phyloP scores from a whole-genome alignment of 2,888 invertebrate genomes.

The Coelopa pilipes region DNA sequence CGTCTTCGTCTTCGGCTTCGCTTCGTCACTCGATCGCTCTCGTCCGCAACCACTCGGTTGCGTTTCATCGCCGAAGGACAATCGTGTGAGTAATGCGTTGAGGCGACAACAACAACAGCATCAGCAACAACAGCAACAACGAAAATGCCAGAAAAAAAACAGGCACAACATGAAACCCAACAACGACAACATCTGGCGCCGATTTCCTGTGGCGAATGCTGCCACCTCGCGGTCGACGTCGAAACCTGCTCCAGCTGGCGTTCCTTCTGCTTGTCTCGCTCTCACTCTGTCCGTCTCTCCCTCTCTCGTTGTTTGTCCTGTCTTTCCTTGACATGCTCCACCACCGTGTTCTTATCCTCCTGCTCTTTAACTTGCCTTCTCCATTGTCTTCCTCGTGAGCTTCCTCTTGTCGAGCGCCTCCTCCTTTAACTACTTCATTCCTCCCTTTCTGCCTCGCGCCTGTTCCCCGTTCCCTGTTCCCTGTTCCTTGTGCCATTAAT shows the following conservation, averaged over 20 bases:
- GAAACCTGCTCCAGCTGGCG: background rate
- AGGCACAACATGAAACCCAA: background rate
- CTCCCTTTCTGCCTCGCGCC: too few species aligned
- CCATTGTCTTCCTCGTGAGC: too few species aligned
- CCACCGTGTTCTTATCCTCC: too few species aligned
- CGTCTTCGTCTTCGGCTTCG: background rate
- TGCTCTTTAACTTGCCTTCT: too few species aligned
- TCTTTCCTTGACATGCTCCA: too few species aligned
- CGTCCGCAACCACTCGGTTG: background rate
- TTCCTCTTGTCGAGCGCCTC: too few species aligned
- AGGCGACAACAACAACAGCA: background rate
- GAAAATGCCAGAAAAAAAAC: too few species aligned
- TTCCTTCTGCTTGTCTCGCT: background rate
- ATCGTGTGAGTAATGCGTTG: too few species aligned
- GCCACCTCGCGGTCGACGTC: background rate
- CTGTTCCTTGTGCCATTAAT: background rate
- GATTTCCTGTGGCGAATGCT: conserved; percentile 27
- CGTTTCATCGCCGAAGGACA: background rate
- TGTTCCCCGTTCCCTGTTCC: too few species aligned
- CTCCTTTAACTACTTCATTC: too few species aligned
- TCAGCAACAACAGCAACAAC: background rate
- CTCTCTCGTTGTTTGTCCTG: too few species aligned
- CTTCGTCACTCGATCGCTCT: background rate
- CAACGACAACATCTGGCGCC: conserved; percentile 22
- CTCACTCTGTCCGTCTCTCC: background rate